Evolutionary conservation across 2,113 vertebrate genomes (phyloP), one percentile per base, ranked within the genome.

Genomic region (Phycodurus eques): DNA sequence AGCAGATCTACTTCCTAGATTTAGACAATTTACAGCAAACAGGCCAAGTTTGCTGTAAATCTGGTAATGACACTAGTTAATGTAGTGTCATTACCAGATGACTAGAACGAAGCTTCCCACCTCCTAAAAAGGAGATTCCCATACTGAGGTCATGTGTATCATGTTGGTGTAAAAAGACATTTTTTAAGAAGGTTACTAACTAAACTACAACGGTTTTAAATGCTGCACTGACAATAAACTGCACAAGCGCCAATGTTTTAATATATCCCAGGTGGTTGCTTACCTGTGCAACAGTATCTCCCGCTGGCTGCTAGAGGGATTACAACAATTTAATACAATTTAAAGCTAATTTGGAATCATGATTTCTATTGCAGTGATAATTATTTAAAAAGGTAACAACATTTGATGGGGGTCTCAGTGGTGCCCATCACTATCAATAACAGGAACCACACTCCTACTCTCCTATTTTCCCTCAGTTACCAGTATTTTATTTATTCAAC

Each of bases 211-310:
- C 42, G 33, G 2, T 20, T 69, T 53, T 27, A 35, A 72, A 69
- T 22, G 4, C 39, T 69, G 60, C 59, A 19, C 15, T 70, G 47
- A 20, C 27, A 61, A 61, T 35, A 31, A 1, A 42, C 60, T 62
- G 27, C 17, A 39, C 15, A n/a, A n/a, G 53, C 20, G 8, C 20
- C 53, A 56, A 59, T 4, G 35, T 19, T 42, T 17, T 46, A 10
- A 67, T 13, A 57, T 42, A 51, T 44, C 60, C 27, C 53, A 83
- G 80, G 73, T 84, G 64, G 39, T 17, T 17, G 71, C 77, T 10
- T 49, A 79, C 64, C 81, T 87, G 83, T 85, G 82, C 80, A 64
- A 88, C 72, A 91, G 83, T 86, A 73, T 13, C 88, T 71, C 81
- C 91, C 90, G 78, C 87, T 91, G 90, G 86, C 59, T 43, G 57